These are phyloP conservation scores for Pelobates cultripes DNA, from an alignment of 2,797 vertebrate genomes.

Conservation along the genomic window DNA sequence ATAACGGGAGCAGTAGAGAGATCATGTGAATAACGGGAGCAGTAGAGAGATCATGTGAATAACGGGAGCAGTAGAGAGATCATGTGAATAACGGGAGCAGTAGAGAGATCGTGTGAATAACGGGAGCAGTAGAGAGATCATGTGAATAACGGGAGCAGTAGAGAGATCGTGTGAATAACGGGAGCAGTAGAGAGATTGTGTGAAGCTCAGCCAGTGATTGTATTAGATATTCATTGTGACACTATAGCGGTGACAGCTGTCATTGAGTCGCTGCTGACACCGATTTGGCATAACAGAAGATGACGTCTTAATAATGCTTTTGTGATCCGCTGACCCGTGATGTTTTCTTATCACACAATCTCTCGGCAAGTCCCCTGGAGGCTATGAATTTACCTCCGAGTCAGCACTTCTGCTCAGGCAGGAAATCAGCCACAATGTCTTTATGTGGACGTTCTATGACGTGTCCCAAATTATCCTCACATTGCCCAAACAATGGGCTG, in stretches of 20 bases:
- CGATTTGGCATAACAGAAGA: slow-evolving; percentile 15
- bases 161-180: background rate
- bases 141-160: background rate
- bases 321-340: slow-evolving; percentile 44
- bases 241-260: background rate
- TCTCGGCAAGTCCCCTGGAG: slow-evolving; percentile 11
- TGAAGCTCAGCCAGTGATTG: background rate
- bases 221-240: background rate
- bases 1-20: too few relatives aligned
- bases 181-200: background rate
- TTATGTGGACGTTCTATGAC: background rate
- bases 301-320: slow-evolving; percentile 44
- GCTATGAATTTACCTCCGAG: slow-evolving; percentile 27
- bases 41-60: too few relatives aligned
- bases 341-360: slow-evolving; percentile 38
- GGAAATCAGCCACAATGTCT: background rate
- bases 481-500: background rate
- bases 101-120: too few relatives aligned
- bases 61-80: too few relatives aligned
- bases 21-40: too few relatives aligned
- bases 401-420: slow-evolving; percentile 31
- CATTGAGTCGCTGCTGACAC: slow-evolving; percentile 19
- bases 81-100: too few relatives aligned
- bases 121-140: too few relatives aligned
- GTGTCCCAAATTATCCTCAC: background rate